Conservation (phyloP, 2,888 invertebrate species). For the Phaonia tiefii region DNA sequence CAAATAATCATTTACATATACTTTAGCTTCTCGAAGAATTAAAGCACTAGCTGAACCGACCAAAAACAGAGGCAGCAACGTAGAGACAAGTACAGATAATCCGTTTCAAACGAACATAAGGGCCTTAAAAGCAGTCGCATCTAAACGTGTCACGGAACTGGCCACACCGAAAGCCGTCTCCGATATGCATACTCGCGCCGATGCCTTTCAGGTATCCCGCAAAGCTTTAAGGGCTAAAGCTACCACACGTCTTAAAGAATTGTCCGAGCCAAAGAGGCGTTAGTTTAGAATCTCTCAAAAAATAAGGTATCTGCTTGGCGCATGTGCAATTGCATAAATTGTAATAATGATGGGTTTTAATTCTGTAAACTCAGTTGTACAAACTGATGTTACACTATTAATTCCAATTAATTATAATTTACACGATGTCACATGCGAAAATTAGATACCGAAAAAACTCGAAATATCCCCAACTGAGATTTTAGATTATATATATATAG, state of each 20-base stretch:
- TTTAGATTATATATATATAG: no score
- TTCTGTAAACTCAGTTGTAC: no score
- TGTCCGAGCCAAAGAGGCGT: slow-evolving; percentile 15
- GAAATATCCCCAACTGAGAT: no score
- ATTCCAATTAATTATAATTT: no score
- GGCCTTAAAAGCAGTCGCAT: slow-evolving; percentile 28
- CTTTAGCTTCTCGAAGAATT: slow-evolving; percentile 27
- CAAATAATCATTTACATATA: background rate
- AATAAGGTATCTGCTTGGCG: no score
- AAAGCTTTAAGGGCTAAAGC: slow-evolving; percentile 40
- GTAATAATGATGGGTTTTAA: no score
- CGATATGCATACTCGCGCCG: background rate
- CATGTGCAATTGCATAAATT: no score
- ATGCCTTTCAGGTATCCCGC: slow-evolving; percentile 29
- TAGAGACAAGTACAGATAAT: slow-evolving; percentile 4
- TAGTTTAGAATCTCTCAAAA: no score
- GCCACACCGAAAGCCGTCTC: slow-evolving; percentile 36
- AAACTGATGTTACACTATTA: no score
- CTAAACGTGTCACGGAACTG: slow-evolving; percentile 43
- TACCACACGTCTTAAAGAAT: slow-evolving; percentile 7
- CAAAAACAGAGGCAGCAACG: background rate
- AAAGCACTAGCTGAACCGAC: slow-evolving; percentile 20
- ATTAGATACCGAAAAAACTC: no score
- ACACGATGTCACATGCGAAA: no score
- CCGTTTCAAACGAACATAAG: slow-evolving; percentile 12